Evolutionary conservation across 2,888 invertebrate species (phyloP).

Genomic region (Tenodera sinensis): DNA sequence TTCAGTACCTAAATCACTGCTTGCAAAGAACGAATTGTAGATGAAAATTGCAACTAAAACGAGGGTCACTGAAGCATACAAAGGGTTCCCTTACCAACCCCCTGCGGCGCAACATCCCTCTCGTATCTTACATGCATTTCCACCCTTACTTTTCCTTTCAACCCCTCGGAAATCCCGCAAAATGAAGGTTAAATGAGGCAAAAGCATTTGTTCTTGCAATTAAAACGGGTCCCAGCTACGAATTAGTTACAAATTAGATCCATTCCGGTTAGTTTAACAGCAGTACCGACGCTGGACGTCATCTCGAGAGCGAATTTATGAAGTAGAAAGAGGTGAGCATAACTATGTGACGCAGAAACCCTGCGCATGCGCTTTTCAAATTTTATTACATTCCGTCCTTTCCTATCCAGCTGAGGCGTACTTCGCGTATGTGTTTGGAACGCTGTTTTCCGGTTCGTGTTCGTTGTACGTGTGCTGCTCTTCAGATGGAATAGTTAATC

Average conservation of each 20-base stretch:
- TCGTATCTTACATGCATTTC: not conserved
- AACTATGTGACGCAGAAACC: not conserved
- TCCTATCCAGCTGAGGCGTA: not conserved
- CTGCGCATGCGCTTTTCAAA: not conserved
- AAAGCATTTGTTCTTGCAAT: slow-evolving; percentile 31
- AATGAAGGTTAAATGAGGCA: slow-evolving; percentile 32
- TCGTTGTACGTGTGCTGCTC: too few species aligned
- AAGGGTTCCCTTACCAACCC: not conserved
- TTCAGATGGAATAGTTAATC: too few species aligned
- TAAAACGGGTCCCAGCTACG: slow-evolving; percentile 27
- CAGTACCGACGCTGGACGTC: not conserved
- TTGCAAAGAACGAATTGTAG: not conserved
- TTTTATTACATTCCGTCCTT: not conserved
- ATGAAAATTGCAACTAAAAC: not conserved
- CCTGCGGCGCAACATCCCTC: not conserved
- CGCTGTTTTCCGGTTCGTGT: too few species aligned
- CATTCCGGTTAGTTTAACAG: slow-evolving; percentile 31
- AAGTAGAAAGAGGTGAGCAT: slow-evolving; percentile 4
- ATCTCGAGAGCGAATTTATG: slow-evolving; percentile 9
- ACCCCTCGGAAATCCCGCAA: slow-evolving; percentile 12
- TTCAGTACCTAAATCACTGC: not conserved
- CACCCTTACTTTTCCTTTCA: slow-evolving; percentile 3
- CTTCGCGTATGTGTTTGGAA: too few species aligned
- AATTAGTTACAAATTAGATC: slow-evolving; percentile 31
- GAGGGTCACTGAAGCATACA: not conserved